Base-by-base conservation (phyloP, 2,797 vertebrate species). In the Enteromius radiatus region DNA sequence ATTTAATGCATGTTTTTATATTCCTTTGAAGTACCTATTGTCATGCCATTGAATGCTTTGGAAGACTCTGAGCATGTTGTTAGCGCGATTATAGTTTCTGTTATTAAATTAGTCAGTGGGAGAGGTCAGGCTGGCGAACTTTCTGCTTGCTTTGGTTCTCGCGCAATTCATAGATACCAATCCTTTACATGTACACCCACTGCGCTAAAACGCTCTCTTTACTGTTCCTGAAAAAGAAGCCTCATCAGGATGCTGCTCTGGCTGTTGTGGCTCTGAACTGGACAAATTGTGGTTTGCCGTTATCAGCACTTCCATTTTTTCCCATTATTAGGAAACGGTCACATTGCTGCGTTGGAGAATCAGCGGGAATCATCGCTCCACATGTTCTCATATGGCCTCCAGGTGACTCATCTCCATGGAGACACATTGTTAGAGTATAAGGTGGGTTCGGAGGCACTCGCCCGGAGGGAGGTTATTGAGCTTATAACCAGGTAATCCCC, bases 401-500 rank as follows among this genome's bases (percentile, higher is more conserved):
- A 93, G 91, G 90, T 92, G 91, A 92, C 93, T 94, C 95, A 97
- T 98, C 96, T 97, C 97, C 96, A 96, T 94, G 93, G 96, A 95
- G 96, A 96, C 87, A 41, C 83, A 88, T 94, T 92, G 92, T 96
- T 95, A 93, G 84, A 84, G 82, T 84, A 76, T 67, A 49, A 63
- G 19, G 78, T 78, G 73, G 64, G 79, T 83, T 75, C 23, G 52
- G 49, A 85, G 89, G 85, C 93, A 94, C 95, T 95, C 95, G 94
- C 96, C 93, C 89, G 91, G 77, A 92, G 94, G 92, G 94, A 94
- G 91, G 91, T 96, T 95, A 96, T 95, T 95, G 95, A 95, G 95
- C 94, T 94, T 95, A 96, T 97, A 97, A 97, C 94, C 95, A 97
- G 96, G 95, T 96, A 93, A 91, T 95, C 95, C 95, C 95, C 92